phyloP scores from a whole-genome alignment of 2,888 invertebrate genomes.

The Ochlodes sylvanus region DNA sequence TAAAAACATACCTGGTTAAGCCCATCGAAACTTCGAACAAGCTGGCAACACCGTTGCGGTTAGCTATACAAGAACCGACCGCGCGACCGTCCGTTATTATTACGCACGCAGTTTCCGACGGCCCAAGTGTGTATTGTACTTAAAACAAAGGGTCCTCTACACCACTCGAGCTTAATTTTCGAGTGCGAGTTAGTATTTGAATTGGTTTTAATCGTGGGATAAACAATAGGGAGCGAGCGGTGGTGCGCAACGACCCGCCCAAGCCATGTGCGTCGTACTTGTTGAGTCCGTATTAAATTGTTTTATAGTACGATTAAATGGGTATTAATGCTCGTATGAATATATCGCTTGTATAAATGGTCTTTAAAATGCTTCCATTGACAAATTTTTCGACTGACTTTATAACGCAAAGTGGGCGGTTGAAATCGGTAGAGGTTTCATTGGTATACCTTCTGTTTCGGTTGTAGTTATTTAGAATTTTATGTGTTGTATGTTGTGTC shows the following conservation, averaged over 20 bases:
- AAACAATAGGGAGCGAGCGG: constrained; percentile 78
- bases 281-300: constrained; percentile 34
- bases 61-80: constrained; percentile 9
- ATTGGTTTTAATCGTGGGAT: constrained; percentile 84
- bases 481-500: too few relatives aligned
- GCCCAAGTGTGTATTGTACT: constrained; percentile 73
- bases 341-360: background rate
- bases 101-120: constrained; percentile 54
- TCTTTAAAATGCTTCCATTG: constrained; percentile 1
- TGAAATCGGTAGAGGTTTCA: background rate
- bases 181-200: constrained; percentile 83
- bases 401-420: background rate
- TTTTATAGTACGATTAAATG: constrained; percentile 37
- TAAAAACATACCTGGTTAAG: background rate
- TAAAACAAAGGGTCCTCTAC: constrained; percentile 77
- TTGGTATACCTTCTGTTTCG: background rate
- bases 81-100: constrained; percentile 39
- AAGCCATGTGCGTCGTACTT: constrained; percentile 63
- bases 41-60: constrained; percentile 19
- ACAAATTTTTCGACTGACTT: background rate
- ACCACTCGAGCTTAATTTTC: constrained; percentile 82
- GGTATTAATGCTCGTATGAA: constrained; percentile 18
- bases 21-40: constrained; percentile 2
- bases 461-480: background rate
- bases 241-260: constrained; percentile 73